These are phyloP conservation scores for Prietella phreatophila DNA, from an alignment of 2,113 vertebrate genomes.

Conservation along the genomic window DNA sequence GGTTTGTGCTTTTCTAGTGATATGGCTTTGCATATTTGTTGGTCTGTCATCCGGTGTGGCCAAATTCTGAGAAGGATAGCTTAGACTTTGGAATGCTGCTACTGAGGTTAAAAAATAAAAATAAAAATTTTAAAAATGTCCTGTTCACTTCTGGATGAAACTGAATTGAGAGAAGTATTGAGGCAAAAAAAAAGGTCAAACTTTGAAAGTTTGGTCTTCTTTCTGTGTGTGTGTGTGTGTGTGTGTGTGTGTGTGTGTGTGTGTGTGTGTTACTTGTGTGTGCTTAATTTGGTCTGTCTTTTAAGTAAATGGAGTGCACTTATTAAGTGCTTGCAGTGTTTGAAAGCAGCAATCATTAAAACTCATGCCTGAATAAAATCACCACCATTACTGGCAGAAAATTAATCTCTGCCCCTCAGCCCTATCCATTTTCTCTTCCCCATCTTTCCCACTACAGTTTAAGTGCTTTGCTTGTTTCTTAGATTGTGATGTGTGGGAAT, in stretches of 20 bases:
- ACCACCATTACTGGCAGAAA: constrained; percentile 37
- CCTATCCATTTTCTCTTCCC: background rate
- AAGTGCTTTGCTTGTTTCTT: background rate
- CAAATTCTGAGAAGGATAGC: background rate
- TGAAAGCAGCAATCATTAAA: constrained; percentile 46
- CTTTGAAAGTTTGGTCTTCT: background rate
- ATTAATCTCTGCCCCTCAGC: background rate
- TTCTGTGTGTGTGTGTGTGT: background rate
- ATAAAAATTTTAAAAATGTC: background rate
- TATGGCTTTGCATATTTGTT: background rate
- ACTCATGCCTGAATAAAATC: constrained; percentile 30
- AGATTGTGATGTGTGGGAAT: background rate
- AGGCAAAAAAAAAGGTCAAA: background rate
- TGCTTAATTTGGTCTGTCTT: background rate
- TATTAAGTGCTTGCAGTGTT: constrained; percentile 33
- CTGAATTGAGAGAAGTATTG: background rate
- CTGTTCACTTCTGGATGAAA: background rate
- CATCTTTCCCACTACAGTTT: background rate
- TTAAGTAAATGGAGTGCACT: constrained; percentile 8
- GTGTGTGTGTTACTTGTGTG: background rate
- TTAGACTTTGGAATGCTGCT: background rate
- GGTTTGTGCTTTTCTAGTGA: background rate
- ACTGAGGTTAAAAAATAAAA: background rate
- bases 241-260: background rate
- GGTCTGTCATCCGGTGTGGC: background rate